These are phyloP conservation scores for Oenanthe oenanthe DNA, from an alignment of 2,113 vertebrate genomes.

Conservation along the genomic window DNA sequence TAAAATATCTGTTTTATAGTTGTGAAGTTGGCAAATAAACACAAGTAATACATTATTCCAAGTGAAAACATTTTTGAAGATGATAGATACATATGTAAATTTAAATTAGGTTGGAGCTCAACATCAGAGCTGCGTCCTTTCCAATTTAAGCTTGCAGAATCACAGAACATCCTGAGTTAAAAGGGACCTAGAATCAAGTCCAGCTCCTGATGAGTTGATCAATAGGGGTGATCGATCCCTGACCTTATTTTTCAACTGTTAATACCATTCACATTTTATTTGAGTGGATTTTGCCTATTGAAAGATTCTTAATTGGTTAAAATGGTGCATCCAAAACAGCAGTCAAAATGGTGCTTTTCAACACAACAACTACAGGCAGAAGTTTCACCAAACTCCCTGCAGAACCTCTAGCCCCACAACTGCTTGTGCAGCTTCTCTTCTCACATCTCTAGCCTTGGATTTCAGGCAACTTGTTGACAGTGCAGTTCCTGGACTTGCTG, in stretches of 20 bases:
- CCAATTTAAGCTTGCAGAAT: neutral
- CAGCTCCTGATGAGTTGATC: neutral
- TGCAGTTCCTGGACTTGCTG: neutral
- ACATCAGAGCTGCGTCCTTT: neutral
- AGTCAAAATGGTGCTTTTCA: neutral
- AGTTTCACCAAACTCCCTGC: neutral
- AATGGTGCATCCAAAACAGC: neutral
- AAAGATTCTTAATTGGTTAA: neutral
- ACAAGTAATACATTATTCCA: neutral
- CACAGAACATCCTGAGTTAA: neutral
- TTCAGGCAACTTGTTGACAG: neutral
- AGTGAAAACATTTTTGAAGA: slow-evolving; percentile 20
- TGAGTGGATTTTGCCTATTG: neutral
- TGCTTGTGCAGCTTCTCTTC: neutral
- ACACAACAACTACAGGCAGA: neutral
- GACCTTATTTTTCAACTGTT: neutral
- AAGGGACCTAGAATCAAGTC: neutral
- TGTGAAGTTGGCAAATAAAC: slow-evolving; percentile 49
- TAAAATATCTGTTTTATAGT: slow-evolving; percentile 6
- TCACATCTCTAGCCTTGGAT: neutral
- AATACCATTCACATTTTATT: neutral
- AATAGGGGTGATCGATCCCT: neutral
- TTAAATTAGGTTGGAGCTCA: neutral
- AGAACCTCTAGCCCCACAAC: neutral
- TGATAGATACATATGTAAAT: neutral